A percentile compares a stretch with the other conserved stretches of the same genome.
Conservation (phyloP, 2,113 vertebrate species). For the Synchiropus splendidus region DNA sequence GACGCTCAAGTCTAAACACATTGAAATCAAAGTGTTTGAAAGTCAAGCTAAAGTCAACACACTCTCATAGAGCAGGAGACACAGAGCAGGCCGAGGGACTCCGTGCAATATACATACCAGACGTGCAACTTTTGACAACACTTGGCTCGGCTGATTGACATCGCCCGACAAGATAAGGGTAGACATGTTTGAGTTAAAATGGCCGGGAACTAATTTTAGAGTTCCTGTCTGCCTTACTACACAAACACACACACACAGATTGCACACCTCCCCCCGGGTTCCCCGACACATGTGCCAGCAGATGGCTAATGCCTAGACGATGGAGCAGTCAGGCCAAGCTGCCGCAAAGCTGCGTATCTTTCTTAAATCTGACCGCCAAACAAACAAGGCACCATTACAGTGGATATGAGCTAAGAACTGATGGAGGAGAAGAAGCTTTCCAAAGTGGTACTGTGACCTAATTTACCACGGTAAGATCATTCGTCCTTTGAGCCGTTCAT, state of each 20-base stretch:
- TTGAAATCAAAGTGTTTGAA: slow-evolving; percentile 17
- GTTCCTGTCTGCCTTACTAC: slow-evolving; percentile 41
- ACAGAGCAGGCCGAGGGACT: slow-evolving; percentile 5
- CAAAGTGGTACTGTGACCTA: not conserved
- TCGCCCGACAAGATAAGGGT: slow-evolving; percentile 44
- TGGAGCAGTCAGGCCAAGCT: slow-evolving; percentile 38
- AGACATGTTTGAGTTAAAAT: slow-evolving; percentile 34
- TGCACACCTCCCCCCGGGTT: slow-evolving; percentile 23
- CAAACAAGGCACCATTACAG: slow-evolving; percentile 28
- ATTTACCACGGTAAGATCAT: too few relatives aligned
- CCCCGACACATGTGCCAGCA: slow-evolving; percentile 47
- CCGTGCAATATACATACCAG: slow-evolving; percentile 16
- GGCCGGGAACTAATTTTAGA: slow-evolving; percentile 44
- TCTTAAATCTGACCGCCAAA: slow-evolving; percentile 32
- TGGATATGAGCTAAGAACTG: too few relatives aligned
- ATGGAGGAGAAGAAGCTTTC: slow-evolving; percentile 10
- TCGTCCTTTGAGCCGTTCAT: not conserved
- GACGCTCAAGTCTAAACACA: slow-evolving; percentile 28
- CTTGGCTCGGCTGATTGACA: slow-evolving; percentile 19
- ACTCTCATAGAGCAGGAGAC: slow-evolving; percentile 13
- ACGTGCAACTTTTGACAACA: slow-evolving; percentile 21
- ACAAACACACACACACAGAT: slow-evolving; percentile 22
- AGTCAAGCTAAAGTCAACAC: slow-evolving; percentile 21
- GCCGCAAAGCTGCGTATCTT: slow-evolving; percentile 35
- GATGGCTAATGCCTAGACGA: slow-evolving; percentile 51